These are phyloP conservation scores for Gadopsis bispinosus DNA, from an alignment of 2,797 vertebrate species.

Conservation along the genomic window DNA sequence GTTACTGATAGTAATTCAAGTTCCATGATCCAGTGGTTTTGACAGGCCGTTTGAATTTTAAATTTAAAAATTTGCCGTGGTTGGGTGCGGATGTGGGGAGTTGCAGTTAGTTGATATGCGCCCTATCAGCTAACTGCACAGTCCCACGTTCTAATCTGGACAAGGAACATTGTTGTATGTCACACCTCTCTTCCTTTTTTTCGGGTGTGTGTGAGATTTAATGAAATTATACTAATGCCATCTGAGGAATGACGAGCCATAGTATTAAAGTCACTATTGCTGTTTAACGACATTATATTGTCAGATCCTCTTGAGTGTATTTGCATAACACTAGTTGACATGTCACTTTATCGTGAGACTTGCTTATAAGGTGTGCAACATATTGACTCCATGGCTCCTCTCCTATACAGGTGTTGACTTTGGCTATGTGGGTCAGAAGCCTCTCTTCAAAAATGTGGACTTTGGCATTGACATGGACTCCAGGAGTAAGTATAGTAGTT, in stretches of 20 bases:
- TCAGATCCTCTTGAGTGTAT: background rate
- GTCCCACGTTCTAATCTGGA: background rate
- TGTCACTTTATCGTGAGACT: too few relatives aligned
- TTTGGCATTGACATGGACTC: conserved; percentile 97
- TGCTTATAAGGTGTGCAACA: background rate
- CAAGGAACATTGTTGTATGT: background rate
- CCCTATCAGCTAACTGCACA: background rate
- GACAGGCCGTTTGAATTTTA: background rate
- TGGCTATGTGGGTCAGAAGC: conserved; percentile 86
- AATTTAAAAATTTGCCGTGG: background rate
- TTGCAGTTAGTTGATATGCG: background rate
- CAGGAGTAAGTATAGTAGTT: conserved; percentile 85
- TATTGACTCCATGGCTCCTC: background rate
- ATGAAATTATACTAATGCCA: too few relatives aligned
- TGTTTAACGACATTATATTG: background rate
- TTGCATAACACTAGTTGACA: background rate
- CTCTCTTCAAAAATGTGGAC: conserved; percentile 91
- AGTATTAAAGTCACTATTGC: background rate
- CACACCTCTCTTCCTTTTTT: background rate
- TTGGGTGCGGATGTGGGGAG: background rate
- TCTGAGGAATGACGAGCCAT: background rate
- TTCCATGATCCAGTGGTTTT: background rate
- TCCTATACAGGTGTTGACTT: conserved; percentile 88
- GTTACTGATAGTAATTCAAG: background rate
- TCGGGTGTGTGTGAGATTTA: background rate